Percentiles rank a stretch among this genome's conserved stretches.
Evolutionary conservation across 1,140 invertebrate genomes (phyloP).

Genomic region (Macrobrachium nipponense): DNA sequence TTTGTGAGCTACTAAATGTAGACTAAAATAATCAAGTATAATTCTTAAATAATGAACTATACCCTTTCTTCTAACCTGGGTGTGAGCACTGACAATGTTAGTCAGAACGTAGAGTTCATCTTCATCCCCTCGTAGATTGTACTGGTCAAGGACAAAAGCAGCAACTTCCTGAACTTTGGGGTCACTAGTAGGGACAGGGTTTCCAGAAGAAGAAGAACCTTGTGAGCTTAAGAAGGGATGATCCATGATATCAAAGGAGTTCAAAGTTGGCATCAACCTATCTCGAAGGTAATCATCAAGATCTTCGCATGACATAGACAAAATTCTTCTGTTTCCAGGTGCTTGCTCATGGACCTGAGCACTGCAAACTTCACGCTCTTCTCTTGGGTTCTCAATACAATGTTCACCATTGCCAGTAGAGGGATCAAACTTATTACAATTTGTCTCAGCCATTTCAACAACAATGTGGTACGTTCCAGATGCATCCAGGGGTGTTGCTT

Average conservation of each 20-base stretch:
- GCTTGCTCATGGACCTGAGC: slow-evolving; percentile 49
- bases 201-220: slow-evolving; percentile 19
- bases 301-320: slow-evolving; percentile 55
- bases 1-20: too few relatives aligned
- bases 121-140: slow-evolving; percentile 61
- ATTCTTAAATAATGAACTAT: too few relatives aligned
- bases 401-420: slow-evolving; percentile 38
- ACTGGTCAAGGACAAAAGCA: slow-evolving; percentile 54
- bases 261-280: slow-evolving; percentile 36
- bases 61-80: slow-evolving; percentile 27
- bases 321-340: slow-evolving; percentile 26
- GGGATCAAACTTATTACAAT: slow-evolving; percentile 47
- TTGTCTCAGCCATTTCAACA: slow-evolving; percentile 58
- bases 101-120: slow-evolving; percentile 57
- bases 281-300: slow-evolving; percentile 55
- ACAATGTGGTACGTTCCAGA: slow-evolving; percentile 42
- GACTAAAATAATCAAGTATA: too few relatives aligned
- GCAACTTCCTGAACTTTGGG: slow-evolving; percentile 40
- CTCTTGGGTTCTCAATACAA: slow-evolving; percentile 53
- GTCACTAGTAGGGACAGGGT: slow-evolving; percentile 43
- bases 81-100: slow-evolving; percentile 40
- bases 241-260: slow-evolving; percentile 25
- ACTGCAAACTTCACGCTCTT: slow-evolving; percentile 55
- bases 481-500: slow-evolving; percentile 45
- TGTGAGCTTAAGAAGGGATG: slow-evolving; percentile 45